These are phyloP conservation scores for Phanerotoma sp. DNA, from an alignment of 2,888 invertebrate species.

Conservation along the genomic window DNA sequence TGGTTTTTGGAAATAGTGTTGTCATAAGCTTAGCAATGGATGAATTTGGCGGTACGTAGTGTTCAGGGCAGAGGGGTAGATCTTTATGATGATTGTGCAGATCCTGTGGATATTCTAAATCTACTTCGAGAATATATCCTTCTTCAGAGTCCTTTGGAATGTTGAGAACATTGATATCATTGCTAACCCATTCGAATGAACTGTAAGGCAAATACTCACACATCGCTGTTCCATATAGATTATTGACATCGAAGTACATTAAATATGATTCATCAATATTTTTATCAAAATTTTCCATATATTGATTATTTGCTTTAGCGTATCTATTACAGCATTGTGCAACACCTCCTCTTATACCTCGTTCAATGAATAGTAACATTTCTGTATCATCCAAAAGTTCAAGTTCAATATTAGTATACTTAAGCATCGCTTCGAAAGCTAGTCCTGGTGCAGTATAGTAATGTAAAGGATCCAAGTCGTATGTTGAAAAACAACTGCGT, in stretches of 20 bases:
- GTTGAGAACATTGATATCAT: conserved; percentile 8
- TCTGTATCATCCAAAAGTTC: conserved; percentile 23
- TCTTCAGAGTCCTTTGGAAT: neutral
- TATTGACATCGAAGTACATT: conserved; percentile 48
- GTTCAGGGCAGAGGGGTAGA: conserved; percentile 38
- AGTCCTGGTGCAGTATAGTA: conserved; percentile 29
- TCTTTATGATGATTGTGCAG: conserved; percentile 47
- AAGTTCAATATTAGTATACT: conserved; percentile 18
- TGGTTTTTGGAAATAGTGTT: conserved; percentile 4
- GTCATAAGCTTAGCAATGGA: conserved; percentile 29
- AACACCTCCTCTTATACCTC: conserved; percentile 25
- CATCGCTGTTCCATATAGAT: conserved; percentile 50
- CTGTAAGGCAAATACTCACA: conserved; percentile 36
- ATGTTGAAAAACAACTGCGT: conserved; percentile 9
- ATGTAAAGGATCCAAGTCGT: conserved; percentile 24
- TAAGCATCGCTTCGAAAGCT: conserved; percentile 29
- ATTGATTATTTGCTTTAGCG: conserved; percentile 21
- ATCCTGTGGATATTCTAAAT: conserved; percentile 39
- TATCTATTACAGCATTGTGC: conserved; percentile 22
- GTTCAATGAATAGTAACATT: conserved; percentile 24
- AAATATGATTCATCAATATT: conserved; percentile 37
- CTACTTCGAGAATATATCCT: conserved; percentile 14
- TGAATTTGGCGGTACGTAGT: conserved; percentile 3
- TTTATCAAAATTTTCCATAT: conserved; percentile 17
- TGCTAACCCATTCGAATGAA: conserved; percentile 42